Evolutionary conservation across 2,888 invertebrate species (phyloP).

Genomic region (Anagyrus pseudococci): DNA sequence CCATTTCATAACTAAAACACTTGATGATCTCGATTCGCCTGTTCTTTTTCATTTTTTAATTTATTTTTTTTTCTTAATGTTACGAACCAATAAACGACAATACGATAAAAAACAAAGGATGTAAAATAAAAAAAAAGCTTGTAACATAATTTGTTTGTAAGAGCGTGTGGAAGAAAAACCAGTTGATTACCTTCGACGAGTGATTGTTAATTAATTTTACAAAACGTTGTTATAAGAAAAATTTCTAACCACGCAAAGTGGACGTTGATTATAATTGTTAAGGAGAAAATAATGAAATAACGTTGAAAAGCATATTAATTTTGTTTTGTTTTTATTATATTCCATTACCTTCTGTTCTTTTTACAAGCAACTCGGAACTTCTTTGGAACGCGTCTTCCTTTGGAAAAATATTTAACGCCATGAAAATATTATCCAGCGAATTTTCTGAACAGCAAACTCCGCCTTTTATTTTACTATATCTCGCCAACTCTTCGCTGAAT

Average conservation of each 20-base stretch:
- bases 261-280: conserved; percentile 3
- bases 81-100: conserved; percentile 15
- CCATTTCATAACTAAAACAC: conserved; percentile 32
- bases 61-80: conserved; percentile 20
- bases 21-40: conserved; percentile 30
- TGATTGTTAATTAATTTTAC: conserved; percentile 29
- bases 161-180: background rate
- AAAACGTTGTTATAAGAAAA: conserved; percentile 10
- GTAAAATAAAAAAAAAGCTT: too few relatives aligned
- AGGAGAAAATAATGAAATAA: conserved; percentile 18
- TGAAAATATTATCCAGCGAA: conserved; percentile 35
- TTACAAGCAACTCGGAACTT: conserved; percentile 27
- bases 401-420: conserved; percentile 38
- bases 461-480: conserved; percentile 16
- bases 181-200: conserved; percentile 1
- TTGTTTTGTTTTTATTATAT: conserved; percentile 24
- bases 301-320: background rate
- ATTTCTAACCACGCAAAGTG: conserved; percentile 1
- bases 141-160: too few relatives aligned
- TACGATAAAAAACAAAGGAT: conserved; percentile 19
- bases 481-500: conserved; percentile 39
- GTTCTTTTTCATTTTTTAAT: too few relatives aligned
- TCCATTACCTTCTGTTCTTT: conserved; percentile 15
- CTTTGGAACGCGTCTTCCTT: conserved; percentile 24
- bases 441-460: conserved; percentile 12